These are phyloP conservation scores for Andrena flavipes DNA, from an alignment of 2,888 invertebrate species.

Conservation along the genomic window DNA sequence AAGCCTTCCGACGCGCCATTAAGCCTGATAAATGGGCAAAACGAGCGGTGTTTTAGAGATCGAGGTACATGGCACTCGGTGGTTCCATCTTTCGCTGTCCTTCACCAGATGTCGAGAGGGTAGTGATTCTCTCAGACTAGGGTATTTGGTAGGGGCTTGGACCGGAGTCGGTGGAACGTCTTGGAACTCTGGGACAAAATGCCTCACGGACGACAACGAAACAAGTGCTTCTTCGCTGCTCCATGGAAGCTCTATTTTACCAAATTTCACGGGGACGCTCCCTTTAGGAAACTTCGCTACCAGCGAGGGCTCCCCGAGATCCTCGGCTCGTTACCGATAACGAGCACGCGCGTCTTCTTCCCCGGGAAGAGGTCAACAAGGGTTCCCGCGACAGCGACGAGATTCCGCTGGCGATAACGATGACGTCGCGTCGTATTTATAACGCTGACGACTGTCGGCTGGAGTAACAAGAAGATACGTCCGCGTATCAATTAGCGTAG, in stretches of 20 bases:
- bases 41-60: no score
- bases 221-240: slow-evolving; percentile 50
- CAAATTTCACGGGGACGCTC: slow-evolving; percentile 23
- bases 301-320: neutral
- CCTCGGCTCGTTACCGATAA: slow-evolving; percentile 14
- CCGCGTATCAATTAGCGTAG: slow-evolving; percentile 14
- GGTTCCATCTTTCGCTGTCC: no score
- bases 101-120: no score
- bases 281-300: slow-evolving; percentile 4
- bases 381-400: slow-evolving; percentile 7
- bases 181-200: neutral
- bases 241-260: slow-evolving; percentile 44
- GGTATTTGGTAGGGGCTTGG: neutral
- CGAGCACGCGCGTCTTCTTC: slow-evolving; percentile 18
- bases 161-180: neutral
- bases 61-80: no score
- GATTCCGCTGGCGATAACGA: slow-evolving; percentile 39
- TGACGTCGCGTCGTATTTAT: slow-evolving; percentile 39
- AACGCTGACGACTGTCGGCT: slow-evolving; percentile 28
- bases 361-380: neutral
- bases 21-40: no score
- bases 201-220: slow-evolving; percentile 46
- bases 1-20: neutral
- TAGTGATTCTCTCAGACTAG: no score
- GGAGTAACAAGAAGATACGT: slow-evolving; percentile 2